phyloP scores from a whole-genome alignment of 2,797 vertebrate genomes.

The Enteromius radiatus region DNA sequence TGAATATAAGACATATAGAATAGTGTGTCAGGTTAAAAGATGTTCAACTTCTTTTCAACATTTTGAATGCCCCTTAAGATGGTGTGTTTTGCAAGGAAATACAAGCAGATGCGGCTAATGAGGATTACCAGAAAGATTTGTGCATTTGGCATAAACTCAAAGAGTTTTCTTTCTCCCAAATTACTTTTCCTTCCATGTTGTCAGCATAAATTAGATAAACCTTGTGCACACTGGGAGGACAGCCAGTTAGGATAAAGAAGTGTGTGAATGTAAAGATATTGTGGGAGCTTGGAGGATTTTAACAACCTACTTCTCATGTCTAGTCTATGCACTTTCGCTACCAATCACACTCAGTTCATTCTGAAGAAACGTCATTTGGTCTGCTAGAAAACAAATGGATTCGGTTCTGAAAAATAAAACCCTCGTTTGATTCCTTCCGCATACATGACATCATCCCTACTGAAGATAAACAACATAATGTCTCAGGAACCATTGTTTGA shows the following conservation, averaged over 20 bases:
- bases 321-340: neutral
- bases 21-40: neutral
- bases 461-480: slow-evolving; percentile 34
- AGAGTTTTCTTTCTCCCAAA: neutral
- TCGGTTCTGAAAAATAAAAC: neutral
- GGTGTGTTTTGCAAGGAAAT: neutral
- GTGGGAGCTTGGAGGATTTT: slow-evolving; percentile 23
- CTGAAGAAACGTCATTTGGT: neutral
- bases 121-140: neutral
- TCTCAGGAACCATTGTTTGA: slow-evolving; percentile 20
- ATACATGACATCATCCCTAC: slow-evolving; percentile 14
- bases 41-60: neutral
- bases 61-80: neutral
- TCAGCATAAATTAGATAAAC: slow-evolving; percentile 7
- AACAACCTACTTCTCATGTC: slow-evolving; percentile 11
- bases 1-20: neutral
- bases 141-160: neutral
- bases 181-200: neutral
- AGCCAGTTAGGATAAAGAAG: neutral
- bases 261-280: slow-evolving; percentile 2
- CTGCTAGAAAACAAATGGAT: neutral
- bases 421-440: neutral
- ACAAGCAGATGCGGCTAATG: neutral
- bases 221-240: neutral
- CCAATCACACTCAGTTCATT: neutral